Evolutionary conservation across 1,140 invertebrate genomes (phyloP).

Genomic region (Neodiprion fabricii): DNA sequence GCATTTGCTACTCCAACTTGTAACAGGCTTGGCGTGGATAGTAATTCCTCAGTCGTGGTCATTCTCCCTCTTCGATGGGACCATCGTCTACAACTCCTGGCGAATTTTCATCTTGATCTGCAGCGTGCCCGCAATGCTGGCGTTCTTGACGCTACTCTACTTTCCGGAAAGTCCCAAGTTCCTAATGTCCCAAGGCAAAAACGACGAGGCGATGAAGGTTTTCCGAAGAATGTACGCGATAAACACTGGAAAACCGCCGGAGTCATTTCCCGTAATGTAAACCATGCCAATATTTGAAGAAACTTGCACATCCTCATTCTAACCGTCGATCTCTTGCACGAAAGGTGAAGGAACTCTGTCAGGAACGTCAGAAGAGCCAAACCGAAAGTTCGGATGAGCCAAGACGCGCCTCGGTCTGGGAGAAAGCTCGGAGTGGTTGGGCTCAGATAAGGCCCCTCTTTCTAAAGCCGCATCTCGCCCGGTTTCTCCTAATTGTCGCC

Average conservation of each 20-base stretch:
- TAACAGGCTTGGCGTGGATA: constrained; percentile 60
- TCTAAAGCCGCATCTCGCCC: constrained; percentile 46
- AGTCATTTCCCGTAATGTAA: constrained; percentile 69
- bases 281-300: background rate
- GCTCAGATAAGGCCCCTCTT: constrained; percentile 60
- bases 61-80: constrained; percentile 40
- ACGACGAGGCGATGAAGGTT: constrained; percentile 70
- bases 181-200: constrained; percentile 75
- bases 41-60: constrained; percentile 59
- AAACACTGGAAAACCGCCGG: constrained; percentile 67
- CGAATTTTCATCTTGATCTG: constrained; percentile 74
- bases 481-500: constrained; percentile 54
- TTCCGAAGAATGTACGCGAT: constrained; percentile 66
- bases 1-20: constrained; percentile 16
- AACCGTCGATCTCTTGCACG: constrained; percentile 25
- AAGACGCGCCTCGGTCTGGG: constrained; percentile 38
- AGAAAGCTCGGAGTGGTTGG: constrained; percentile 51
- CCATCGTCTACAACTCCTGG: constrained; percentile 70
- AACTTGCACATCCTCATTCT: background rate
- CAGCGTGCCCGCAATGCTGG: constrained; percentile 70
- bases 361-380: constrained; percentile 16
- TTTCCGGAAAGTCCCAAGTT: constrained; percentile 86
- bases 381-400: constrained; percentile 21
- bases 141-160: constrained; percentile 68
- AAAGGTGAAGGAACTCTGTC: constrained; percentile 29